Evolutionary conservation across 2,888 invertebrate species (phyloP), one percentile per base, ranked within the genome.

Genomic region (Endotricha flammealis): DNA sequence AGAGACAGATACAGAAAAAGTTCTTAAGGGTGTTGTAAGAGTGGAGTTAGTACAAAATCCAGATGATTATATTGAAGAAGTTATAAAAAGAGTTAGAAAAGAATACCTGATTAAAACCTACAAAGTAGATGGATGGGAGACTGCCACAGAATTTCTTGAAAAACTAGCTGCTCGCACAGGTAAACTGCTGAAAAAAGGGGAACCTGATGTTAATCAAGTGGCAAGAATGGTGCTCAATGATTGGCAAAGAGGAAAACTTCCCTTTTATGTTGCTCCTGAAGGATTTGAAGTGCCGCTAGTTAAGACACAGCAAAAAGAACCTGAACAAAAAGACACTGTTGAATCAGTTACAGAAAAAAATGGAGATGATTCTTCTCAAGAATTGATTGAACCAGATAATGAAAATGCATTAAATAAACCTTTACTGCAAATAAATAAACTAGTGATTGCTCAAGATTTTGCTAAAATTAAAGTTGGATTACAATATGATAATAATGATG

Each of bases 151-250:
- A 57, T 99, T 99, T 69, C 82, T 99, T 38, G 96, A 97, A 61
- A 94, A 97, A 77, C 69, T 98, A 55, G 97, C 98, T 0, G 88
- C 90, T 32, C 91, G 93, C 48, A 90, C 91, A 7, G 99, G 99
- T 0, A 97, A 96, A 79, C 85, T 99, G 35, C 75, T 97, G 6
- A 99, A 98, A 73, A 96, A 96, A 54, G 99, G 98, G n/a, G 98
- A 99, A 67, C 97, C 99, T 6, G 98, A 99, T 80, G 85, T 97
- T 11, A 83, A 90, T 31, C 94, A 94, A 41, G 94, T 94, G 1
- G 93, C 99, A 0, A 93, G 94, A 71, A 98, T 98, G 95, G 91
- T 99, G 6, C 88, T 99, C 1, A 99, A 99, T 85, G 99, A 99
- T 76, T 99, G 97, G 95, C 99, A 99, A 80, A 90, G 99, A 60